Base-by-base conservation (phyloP, 2,113 vertebrate genomes). In the Poeciliopsis retropinna region DNA sequence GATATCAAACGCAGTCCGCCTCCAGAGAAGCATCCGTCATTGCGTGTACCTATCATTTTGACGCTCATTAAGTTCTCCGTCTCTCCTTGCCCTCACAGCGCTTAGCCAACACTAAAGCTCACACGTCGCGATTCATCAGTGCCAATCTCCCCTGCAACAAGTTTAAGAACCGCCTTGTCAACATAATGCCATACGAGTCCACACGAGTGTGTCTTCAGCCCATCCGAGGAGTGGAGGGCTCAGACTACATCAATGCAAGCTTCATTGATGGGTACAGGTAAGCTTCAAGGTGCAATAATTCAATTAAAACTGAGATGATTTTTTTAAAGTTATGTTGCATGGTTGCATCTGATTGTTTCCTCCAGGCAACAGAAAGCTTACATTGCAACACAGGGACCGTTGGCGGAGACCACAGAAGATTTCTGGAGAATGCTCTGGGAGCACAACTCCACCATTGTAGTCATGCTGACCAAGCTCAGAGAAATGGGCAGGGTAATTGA, bases 131-230 rank as follows among this genome's bases (percentile, higher is more conserved):
- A 94, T 99, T 99, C 95, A 99, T 99, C 96, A 99, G 98, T 96
- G 98, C 98, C 97, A 99, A 99, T 92, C 97, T 99, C 89, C 97
- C 98, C 90, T 99, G 98, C 96, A 99, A 99, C 96, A 99, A 99
- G 95, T 99, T 99, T 93, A 99, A 99, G 95, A 99, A 99, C 91
- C 97, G 98, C 94, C 97, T 99, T 94, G 98, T 99, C 84, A 99
- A 99, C 95, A 99, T 99, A 91, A 99, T 99, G 98, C 98, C 98
- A 93, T 99, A 98, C 90, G 98, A 99, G 92, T 98, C 97, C 87
- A 99, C 98, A 70, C 96, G 98, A 80, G 97, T 99, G 84, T 97
- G 96, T 90, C 95, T 99, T 84, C 98, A 99, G 93, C 98, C 98
- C 73, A 99, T 99, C 82, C 94, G 98, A 89, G 97, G 97, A 85